Evolutionary conservation across 1,140 invertebrate genomes (phyloP), one percentile per base, ranked within the genome.

Genomic region (Campoletis sonorensis): DNA sequence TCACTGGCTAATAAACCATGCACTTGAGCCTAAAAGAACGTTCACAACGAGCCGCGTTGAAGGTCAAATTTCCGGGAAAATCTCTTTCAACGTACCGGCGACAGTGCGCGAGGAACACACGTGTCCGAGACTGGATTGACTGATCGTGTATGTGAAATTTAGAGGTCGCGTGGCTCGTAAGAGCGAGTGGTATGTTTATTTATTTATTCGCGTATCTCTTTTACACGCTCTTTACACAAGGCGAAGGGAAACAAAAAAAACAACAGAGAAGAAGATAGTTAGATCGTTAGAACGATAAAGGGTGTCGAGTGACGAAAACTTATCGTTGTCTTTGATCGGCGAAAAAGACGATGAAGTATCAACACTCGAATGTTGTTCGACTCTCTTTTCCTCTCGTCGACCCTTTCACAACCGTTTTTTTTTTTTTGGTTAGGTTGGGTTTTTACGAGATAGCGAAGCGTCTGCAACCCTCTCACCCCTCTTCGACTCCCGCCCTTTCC

Each of bases 301-400:
- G 61, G 61, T 64, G 21, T 64, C 61, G 21, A 64, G 61, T 26
- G 23, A 5, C 61, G 23, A 23, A 64, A 64, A 7, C 21, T 23
- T 54, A 16, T 8, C 61, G 23, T 23, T 23, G 21, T 23, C 61
- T 64, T 64, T 13, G 27, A 64, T 26, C 21, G 61, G n/a, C 21
- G n/a, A 23, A 23, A 26, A 13, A 23, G 21, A 26, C n/a, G 61
- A 26, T n/a, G 4, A 64, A 26, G 61, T 64, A 64, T 23, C 3
- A 64, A 27, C 61, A 64, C 61, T 23, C 61, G 61, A 64, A 26
- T 15, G 61, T 64, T 64, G 51, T 54, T 54, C n/a, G 8, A n/a
- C 23, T 64, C 61, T 26, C n/a, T 64, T 13, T 64, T 23, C 27
- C 61, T 13, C 61, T 64, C 61, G n/a, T 26, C 5, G 21, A 27